phyloP scores from a whole-genome alignment of 2,797 vertebrate genomes.

The Cyprinodon diabolis region DNA sequence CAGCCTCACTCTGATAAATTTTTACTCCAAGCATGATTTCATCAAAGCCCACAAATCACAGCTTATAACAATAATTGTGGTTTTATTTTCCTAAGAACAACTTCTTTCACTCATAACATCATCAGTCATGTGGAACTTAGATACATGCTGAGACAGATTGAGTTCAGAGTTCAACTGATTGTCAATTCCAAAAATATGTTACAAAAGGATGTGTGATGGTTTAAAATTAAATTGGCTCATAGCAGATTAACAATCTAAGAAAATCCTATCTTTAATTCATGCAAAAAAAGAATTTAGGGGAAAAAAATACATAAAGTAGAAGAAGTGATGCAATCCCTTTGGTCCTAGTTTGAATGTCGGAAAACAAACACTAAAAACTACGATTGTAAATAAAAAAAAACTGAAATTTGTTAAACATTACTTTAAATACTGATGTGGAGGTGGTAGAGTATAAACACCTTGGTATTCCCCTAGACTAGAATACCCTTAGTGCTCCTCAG shows the following conservation, averaged over 20 bases:
- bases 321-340: no score
- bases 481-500: no score
- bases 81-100: conserved; percentile 36
- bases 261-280: not conserved
- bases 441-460: not conserved
- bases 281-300: no score
- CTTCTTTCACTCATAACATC: conserved; percentile 1
- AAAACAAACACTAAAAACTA: not conserved
- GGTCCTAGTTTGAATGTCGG: not conserved
- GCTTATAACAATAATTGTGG: conserved; percentile 35
- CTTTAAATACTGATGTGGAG: not conserved
- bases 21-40: conserved; percentile 22
- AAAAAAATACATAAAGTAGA: no score
- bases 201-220: not conserved
- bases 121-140: conserved; percentile 19
- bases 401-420: not conserved
- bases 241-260: not conserved
- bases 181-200: conserved; percentile 5
- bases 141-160: conserved; percentile 11
- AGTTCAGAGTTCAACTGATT: conserved; percentile 7
- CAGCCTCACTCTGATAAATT: conserved; percentile 30
- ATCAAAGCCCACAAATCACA: conserved; percentile 46
- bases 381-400: not conserved
- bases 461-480: no score
- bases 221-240: not conserved